Base-by-base conservation (phyloP, 2,888 invertebrate genomes). In the Aphelenchoides bicaudatus region DNA sequence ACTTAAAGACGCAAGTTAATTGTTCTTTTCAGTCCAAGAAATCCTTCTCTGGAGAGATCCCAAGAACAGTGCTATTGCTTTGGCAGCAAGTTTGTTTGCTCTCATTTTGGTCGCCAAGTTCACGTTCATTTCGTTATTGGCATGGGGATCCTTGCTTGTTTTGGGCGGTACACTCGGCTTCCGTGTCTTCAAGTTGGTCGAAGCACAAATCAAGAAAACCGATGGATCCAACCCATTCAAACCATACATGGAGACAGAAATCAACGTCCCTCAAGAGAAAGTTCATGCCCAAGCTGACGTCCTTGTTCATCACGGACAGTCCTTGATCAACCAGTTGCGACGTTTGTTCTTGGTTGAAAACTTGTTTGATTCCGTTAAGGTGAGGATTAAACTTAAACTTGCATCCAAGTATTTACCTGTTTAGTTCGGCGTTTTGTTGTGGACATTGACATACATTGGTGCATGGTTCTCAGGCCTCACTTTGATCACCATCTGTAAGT, bases 401-500 rank as follows among this genome's bases (percentile, higher is more conserved):
- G 1, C 16, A 8, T 16, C 51, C 8, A 19, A 16, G 5, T 6
- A 8, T 49, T 16, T 13, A 10, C 46, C 8, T 49, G 50, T 90
- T 79, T 90, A 94, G 86, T 96, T 96, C 83, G 91, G 88, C 74
- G 87, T 91, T 73, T 84, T 91, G 78, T 85, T 96, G 81, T 96
- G 93, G 93, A 88, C 89, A 79, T 86, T 96, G 83, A 96, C 96
- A 63, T 96, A 94, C 82, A 85, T 96, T 79, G 96, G 96, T 79
- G 88, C 92, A 78, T 94, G 92, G 90, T 94, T 98, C 86, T 96
- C 96, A 83, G 96, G 94, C 82, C 90, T 96, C 88, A 93, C 94
- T 74, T 87, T 98, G 77, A 87, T 96, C 80, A 92, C 94, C 80
- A 86, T 96, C 80, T 89, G 93, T 91, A 81, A 83, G 85, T 74